Evolutionary conservation across 2,888 invertebrate genomes (phyloP), one percentile per base, ranked within the genome.

Genomic region (Spilosoma lubricipeda): DNA sequence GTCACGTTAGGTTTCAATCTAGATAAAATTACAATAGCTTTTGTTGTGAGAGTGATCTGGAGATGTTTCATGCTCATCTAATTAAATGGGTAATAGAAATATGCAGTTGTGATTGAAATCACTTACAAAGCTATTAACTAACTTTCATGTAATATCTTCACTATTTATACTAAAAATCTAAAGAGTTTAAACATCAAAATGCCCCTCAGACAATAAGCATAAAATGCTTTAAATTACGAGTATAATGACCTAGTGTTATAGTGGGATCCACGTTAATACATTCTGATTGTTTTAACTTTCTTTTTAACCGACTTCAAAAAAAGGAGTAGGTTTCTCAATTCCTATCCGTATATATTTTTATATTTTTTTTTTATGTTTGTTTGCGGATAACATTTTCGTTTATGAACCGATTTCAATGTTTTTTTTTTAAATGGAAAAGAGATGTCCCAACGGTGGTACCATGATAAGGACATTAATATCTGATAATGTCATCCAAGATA

Each of bases 21-120:
- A 86, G 88, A 89, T 90, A 86, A 82, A 76, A 85, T 80, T 75
- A 90, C 90, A 90, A 90, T 89, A 85, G 89, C 85, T 87, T 88
- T 90, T 90, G 90, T 90, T 85, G 82, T 83, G 82, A 80, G 63
- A 72, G 69, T 77, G 73, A 80, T 83, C 81, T 74, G 75, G 66
- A 81, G 85, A 75, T 81, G 79, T 77, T 84, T 79, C 70, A 76
- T 74, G 74, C 56, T 78, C 77, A 80, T 76, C 77, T 82, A 77
- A 81, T 85, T 85, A 84, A 75, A 78, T 72, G 63, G 72, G 80
- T 80, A 82, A 85, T 77, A 71, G 72, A 70, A 67, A 70, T 65
- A 65, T 74, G 71, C 74, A 77, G 45, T 64, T 82, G 73, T 84
- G 68, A 67, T 74, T 67, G 66, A 67, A 74, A 71, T 73, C 52